Evolutionary conservation across 2,888 invertebrate genomes (phyloP).

Genomic region (Gibbula magus): DNA sequence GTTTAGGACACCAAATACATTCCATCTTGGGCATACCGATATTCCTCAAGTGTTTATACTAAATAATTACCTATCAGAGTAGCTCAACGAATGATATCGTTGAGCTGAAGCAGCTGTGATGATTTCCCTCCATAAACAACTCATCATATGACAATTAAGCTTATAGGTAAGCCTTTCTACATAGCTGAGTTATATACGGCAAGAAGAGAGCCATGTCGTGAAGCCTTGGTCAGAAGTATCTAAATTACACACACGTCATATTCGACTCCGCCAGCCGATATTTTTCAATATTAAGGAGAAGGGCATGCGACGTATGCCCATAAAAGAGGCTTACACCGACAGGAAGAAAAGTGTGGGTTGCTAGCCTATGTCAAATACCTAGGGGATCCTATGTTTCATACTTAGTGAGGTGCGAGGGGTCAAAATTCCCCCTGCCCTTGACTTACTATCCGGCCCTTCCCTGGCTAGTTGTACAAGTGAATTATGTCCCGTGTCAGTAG

Average conservation of each 20-base stretch:
- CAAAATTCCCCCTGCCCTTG: background rate
- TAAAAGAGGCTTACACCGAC: conserved; percentile 6
- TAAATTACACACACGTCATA: conserved; percentile 11
- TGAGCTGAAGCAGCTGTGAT: background rate
- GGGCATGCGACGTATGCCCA: background rate
- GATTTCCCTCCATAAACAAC: background rate
- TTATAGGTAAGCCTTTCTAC: background rate
- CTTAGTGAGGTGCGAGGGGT: conserved; percentile 7
- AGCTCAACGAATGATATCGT: too few relatives aligned
- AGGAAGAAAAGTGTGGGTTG: conserved; percentile 14
- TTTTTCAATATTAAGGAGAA: conserved; percentile 10
- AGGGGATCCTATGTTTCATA: background rate
- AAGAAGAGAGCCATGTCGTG: background rate
- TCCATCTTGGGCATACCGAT: too few relatives aligned
- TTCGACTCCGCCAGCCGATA: background rate
- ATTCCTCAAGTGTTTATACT: too few relatives aligned
- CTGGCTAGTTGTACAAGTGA: too few relatives aligned
- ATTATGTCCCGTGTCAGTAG: too few relatives aligned
- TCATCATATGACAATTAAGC: background rate
- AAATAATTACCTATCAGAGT: too few relatives aligned
- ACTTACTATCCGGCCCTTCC: background rate
- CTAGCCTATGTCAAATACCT: background rate
- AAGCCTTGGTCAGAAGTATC: background rate
- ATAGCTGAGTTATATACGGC: background rate
- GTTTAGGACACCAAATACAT: too few relatives aligned